Base-by-base conservation (phyloP, 1,140 invertebrate species). In the Idris sp. region DNA sequence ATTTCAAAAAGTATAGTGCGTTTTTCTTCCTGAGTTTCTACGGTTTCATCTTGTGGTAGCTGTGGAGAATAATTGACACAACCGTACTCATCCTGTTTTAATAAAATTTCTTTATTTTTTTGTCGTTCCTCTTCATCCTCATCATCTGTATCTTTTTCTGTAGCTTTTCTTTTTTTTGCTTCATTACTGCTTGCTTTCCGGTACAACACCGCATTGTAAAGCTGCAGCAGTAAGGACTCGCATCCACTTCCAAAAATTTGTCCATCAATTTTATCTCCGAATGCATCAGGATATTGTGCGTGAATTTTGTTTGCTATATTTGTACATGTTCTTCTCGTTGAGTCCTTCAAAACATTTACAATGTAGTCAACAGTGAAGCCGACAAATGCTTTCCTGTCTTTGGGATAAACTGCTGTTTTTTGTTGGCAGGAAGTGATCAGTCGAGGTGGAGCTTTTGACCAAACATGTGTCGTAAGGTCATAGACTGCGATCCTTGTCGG, bases 1-100 rank as follows among this genome's bases (percentile, higher is more conserved):
- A n/a, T n/a, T 0, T 56, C 11, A 0, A 43, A 2, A 8, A 71
- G 13, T 22, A n/a, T n/a, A 6, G 43, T 10, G 0, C 74, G 44
- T 30, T 71, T 76, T 31, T 41, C 19, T 43, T 65, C 54, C 36
- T 71, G 65, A 0, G 74, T 11, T 14, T 49, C 14, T 9, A n/a
- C 28, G 11, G 40, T 56, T 38, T 73, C 68, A 7, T 8, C 10
- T 9, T 35, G n/a, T 2, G 62, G 31, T 46, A 74, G 38, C 7
- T 36, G 11, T 25, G 64, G 51, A 30, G 19, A 16, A 46, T 73
- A 77, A 6, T 58, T 58, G 7, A 53, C 38, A 31, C 74, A 77
- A 0, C 74, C 56, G 36, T 73, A 77, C 16, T 72, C 61, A 33
- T 72, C 74, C 19, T 53, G 41, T 22, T 53, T 76, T 43, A 15